Base-by-base conservation (phyloP, 2,888 invertebrate species). In the Calephelis perditalis region DNA sequence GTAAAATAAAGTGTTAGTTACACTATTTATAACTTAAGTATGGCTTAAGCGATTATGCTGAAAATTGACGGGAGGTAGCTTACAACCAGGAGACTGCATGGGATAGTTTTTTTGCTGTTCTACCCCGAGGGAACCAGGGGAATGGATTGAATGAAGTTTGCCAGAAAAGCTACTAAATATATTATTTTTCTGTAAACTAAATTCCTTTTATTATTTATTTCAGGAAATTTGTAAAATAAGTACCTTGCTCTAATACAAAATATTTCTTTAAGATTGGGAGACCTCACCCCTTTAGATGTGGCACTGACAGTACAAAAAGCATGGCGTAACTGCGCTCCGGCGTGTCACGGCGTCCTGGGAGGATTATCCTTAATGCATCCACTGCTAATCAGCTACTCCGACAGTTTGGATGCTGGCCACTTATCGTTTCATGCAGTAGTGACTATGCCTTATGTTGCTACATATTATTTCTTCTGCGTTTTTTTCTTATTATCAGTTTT, bases 311-410 rank as follows among this genome's bases (percentile, higher is more conserved):
- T 88, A 0, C 93, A 93, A 68, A 83, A 80, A 15, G 82, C 83
- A 0, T 91, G 91, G 90, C 79, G 91, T 3, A 84, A 86, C 54
- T 79, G 88, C 7, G 91, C 92, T 0, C 84, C 86, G 0, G 86
- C 93, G 0, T 92, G 92, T 69, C 93, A 92, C 72, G 93, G 93
- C 0, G 79, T 93, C 5, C 81, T 93, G 0, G 93, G 92, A 0
- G 93, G 93, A 0, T 66, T 93, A 12, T 89, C 92, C 0, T 75
- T 93, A 36, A 91, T 93, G 77, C 93, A 93, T 67, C 85, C 92
- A 47, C 81, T 93, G 0, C 87, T 93, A 9, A 86, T 93, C 69
- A 86, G 91, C 67, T 91, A 91, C 65, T 92, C 92, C 0, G 87
- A 91, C 54, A 80, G 83, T 2, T 60, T 90, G 61, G 91, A 88